These are phyloP conservation scores for Lacanobia wlatinum DNA, from an alignment of 2,888 invertebrate species.

Conservation along the genomic window DNA sequence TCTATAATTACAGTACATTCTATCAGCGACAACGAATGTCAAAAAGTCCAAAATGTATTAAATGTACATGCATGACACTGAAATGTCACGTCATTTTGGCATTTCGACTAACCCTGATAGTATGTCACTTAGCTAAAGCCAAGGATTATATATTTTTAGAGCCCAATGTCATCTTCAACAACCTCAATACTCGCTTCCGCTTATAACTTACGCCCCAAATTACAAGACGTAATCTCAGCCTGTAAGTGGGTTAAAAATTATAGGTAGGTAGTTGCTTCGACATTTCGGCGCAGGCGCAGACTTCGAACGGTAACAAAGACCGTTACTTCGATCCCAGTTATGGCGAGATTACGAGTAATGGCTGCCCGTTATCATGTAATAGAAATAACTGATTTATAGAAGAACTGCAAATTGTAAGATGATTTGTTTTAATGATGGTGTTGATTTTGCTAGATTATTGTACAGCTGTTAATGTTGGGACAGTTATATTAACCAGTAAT, in stretches of 20 bases:
- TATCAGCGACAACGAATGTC: neutral
- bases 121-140: too few species aligned
- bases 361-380: constrained; percentile 50
- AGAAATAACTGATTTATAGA: constrained; percentile 23
- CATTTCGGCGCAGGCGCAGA: constrained; percentile 71
- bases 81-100: too few species aligned
- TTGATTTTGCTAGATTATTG: neutral
- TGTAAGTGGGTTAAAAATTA: constrained; percentile 79
- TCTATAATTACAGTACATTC: neutral
- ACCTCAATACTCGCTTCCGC: constrained; percentile 19
- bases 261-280: constrained; percentile 75
- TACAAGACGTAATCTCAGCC: constrained; percentile 76
- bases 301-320: constrained; percentile 76
- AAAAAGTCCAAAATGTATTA: neutral
- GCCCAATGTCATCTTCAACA: too few species aligned
- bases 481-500: too few species aligned
- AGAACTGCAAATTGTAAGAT: neutral
- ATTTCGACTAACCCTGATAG: too few species aligned
- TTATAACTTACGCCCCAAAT: constrained; percentile 10
- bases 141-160: too few species aligned
- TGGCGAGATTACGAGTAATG: constrained; percentile 58
- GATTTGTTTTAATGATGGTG: neutral
- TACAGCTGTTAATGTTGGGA: neutral
- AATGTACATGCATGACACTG: too few species aligned
- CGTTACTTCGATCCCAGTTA: constrained; percentile 70